Conservation (phyloP, 2,113 vertebrate genomes). For the Nannospalax galili region DNA sequence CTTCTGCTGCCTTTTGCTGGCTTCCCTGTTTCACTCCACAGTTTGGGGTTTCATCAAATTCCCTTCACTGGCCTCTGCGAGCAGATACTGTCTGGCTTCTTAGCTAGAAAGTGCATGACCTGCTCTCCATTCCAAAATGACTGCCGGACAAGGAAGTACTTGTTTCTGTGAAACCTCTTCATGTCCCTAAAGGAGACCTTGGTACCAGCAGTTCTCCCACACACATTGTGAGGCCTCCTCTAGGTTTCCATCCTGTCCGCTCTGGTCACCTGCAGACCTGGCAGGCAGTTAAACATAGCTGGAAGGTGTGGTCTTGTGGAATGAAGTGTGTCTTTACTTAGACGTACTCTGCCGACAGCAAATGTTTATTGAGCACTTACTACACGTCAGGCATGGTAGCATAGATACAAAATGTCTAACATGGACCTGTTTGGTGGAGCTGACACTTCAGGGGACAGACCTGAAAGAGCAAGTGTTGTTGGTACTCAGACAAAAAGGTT, state of each 20-base stretch:
- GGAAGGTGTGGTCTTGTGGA: not conserved
- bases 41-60: constrained; percentile 15
- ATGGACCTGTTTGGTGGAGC: not conserved
- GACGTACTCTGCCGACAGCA: not conserved
- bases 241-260: not conserved
- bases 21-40: constrained; percentile 31
- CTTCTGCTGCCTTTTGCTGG: constrained; percentile 37
- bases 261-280: not conserved
- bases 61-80: not conserved
- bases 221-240: constrained; percentile 56
- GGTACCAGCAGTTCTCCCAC: not conserved
- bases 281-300: not conserved
- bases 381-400: not conserved
- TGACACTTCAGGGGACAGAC: not conserved
- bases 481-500: not conserved
- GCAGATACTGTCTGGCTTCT: constrained; percentile 47
- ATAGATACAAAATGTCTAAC: not conserved
- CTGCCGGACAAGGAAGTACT: constrained; percentile 72
- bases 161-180: constrained; percentile 51
- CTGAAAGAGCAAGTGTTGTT: not conserved
- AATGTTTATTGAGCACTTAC: not conserved
- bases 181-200: constrained; percentile 36
- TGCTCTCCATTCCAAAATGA: constrained; percentile 21
- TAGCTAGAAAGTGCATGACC: constrained; percentile 52
- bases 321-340: rapidly evolving